A percentile compares a stretch with the other conserved stretches of the same genome.
These are phyloP conservation scores for Hippocampus guttulatus DNA, from an alignment of 2,113 vertebrate genomes.

Conservation along the genomic window DNA sequence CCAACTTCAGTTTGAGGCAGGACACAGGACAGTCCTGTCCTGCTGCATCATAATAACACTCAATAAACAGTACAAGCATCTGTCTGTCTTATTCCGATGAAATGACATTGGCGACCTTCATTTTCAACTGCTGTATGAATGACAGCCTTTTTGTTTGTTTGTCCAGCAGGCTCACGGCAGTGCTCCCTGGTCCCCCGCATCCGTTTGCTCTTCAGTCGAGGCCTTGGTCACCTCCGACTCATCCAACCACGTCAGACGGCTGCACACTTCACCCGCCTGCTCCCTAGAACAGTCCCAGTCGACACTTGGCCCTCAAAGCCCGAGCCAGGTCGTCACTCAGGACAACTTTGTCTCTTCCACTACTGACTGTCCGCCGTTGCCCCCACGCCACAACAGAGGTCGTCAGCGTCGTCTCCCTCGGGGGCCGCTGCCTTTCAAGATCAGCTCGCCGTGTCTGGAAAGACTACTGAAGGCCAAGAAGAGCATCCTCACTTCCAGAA, in stretches of 20 bases:
- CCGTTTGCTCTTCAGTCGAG: not conserved
- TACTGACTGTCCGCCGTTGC: constrained; percentile 25
- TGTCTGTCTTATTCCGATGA: too few species aligned
- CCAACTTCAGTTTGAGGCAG: too few species aligned
- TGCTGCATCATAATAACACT: too few species aligned
- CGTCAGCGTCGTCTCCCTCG: not conserved
- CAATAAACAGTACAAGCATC: too few species aligned
- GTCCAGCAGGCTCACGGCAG: constrained; percentile 7
- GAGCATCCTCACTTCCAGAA: constrained; percentile 40
- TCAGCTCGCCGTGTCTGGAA: constrained; percentile 55
- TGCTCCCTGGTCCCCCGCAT: not conserved
- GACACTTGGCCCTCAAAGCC: not conserved
- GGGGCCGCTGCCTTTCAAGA: constrained; percentile 23
- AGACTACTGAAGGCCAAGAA: constrained; percentile 52
- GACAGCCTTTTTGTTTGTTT: not conserved
- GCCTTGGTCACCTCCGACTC: constrained; percentile 9
- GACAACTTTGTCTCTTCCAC: constrained; percentile 60
- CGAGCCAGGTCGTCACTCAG: constrained; percentile 34
- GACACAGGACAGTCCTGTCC: too few species aligned
- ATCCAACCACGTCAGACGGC: constrained; percentile 30
- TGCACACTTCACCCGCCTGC: constrained; percentile 32
- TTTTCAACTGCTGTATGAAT: not conserved
- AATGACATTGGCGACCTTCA: not conserved
- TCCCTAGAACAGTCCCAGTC: constrained; percentile 4
- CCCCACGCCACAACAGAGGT: not conserved